phyloP scores from a whole-genome alignment of 2,888 invertebrate species.

The Drosophila buzzatii region DNA sequence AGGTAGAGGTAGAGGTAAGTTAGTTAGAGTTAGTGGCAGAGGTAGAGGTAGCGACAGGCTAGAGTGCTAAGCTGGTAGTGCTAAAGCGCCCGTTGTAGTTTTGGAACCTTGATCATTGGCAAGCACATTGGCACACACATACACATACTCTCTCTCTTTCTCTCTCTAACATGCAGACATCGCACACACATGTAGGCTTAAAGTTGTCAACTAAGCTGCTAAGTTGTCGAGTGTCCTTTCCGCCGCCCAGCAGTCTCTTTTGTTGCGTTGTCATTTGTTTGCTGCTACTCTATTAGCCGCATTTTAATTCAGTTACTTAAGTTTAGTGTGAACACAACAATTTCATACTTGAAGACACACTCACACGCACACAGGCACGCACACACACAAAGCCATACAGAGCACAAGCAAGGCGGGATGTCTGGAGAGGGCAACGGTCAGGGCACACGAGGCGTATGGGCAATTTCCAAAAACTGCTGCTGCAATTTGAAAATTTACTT shows the following conservation, averaged over 20 bases:
- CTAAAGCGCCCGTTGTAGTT: slow-evolving; percentile 15
- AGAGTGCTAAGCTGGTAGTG: no score
- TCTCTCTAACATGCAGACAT: neutral
- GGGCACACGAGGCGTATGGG: slow-evolving; percentile 50
- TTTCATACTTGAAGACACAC: slow-evolving; percentile 63
- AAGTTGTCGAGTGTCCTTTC: slow-evolving; percentile 40
- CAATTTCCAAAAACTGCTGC: slow-evolving; percentile 58
- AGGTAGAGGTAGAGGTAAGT: slow-evolving; percentile 5
- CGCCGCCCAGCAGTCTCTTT: neutral
- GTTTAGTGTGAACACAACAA: slow-evolving; percentile 80
- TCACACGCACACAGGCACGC: neutral
- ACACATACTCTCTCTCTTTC: slow-evolving; percentile 5
- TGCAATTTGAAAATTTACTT: slow-evolving; percentile 73
- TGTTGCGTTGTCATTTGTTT: slow-evolving; percentile 64
- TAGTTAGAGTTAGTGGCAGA: neutral
- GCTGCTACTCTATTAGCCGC: slow-evolving; percentile 80
- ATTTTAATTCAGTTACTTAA: slow-evolving; percentile 81
- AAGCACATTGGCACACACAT: slow-evolving; percentile 9
- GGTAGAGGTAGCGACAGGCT: neutral
- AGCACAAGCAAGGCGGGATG: neutral
- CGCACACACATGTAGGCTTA: slow-evolving; percentile 27
- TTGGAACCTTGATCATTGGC: slow-evolving; percentile 38
- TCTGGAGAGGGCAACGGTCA: slow-evolving; percentile 1
- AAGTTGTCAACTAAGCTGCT: slow-evolving; percentile 61
- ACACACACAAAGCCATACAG: neutral